Evolutionary conservation across 2,113 vertebrate genomes (phyloP).

Genomic region (Pithys albifrons): DNA sequence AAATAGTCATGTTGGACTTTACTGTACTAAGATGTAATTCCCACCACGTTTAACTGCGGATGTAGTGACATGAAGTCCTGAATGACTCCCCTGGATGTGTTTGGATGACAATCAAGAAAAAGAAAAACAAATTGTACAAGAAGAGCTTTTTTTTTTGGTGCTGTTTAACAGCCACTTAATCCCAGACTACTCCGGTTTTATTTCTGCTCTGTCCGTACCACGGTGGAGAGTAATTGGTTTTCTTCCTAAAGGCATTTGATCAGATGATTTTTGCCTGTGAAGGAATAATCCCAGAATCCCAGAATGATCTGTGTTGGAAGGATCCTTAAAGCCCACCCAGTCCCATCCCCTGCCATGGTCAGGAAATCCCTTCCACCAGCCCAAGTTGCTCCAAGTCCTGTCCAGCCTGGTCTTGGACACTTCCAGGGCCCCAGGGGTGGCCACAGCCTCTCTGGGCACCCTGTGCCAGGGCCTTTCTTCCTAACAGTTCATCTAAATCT

Average conservation of each 20-base stretch:
- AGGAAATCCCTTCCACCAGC: neutral
- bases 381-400: rapidly evolving
- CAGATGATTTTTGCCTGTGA: neutral
- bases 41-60: neutral
- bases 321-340: neutral
- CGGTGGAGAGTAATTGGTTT: neutral
- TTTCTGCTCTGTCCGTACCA: neutral
- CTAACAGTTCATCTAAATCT: too few relatives aligned
- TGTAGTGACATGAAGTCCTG: neutral
- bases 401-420: rapidly evolving
- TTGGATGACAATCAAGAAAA: neutral
- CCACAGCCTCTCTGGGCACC: rapidly evolving
- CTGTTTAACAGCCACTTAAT: neutral
- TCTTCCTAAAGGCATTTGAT: neutral
- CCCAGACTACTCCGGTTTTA: neutral
- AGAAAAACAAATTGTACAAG: neutral
- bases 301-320: neutral
- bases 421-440: neutral
- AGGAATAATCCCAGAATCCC: neutral
- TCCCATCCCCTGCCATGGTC: neutral
- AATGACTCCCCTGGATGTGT: neutral
- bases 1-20: rapidly evolving
- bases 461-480: neutral
- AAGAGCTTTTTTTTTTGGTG: neutral
- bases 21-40: neutral